A percentile compares a stretch with the other conserved stretches of the same genome.
phyloP scores from a whole-genome alignment of 2,113 vertebrate genomes.

The Spea bombifrons region DNA sequence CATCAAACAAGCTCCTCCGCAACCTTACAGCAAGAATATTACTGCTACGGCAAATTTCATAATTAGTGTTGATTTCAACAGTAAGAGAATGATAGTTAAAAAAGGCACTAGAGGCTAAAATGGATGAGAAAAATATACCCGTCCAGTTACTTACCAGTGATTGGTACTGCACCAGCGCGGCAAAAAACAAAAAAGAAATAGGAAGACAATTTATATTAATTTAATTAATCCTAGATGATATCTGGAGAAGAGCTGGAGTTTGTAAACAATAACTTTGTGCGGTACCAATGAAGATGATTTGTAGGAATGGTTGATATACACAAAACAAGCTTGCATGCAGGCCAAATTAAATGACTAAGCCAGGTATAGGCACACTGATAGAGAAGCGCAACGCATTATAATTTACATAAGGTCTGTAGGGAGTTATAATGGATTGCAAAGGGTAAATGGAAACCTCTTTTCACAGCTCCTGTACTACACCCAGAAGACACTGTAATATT shows the following conservation, averaged over 20 bases:
- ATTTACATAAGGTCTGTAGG: no score
- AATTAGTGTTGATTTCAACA: neutral
- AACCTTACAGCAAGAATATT: constrained; percentile 17
- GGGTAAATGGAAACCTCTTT: no score
- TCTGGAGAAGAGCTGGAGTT: neutral
- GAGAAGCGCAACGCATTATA: no score
- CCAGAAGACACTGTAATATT: no score
- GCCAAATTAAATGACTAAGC: neutral
- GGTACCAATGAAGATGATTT: neutral
- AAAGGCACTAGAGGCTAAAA: no score
- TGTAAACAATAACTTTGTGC: neutral
- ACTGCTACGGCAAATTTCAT: constrained; percentile 4
- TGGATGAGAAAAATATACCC: no score
- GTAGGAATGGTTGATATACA: constrained; percentile 9
- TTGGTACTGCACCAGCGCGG: constrained; percentile 91
- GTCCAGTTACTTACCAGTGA: constrained; percentile 86
- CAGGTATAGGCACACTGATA: neutral
- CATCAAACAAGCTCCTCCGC: no score
- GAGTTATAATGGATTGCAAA: no score
- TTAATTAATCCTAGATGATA: constrained; percentile 47
- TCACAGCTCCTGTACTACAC: no score
- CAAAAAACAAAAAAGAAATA: constrained; percentile 66
- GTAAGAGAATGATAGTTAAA: neutral
- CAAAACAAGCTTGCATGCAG: constrained; percentile 29
- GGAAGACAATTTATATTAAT: constrained; percentile 55